Evolutionary conservation across 2,797 vertebrate species (phyloP), one percentile per base, ranked within the genome.

Genomic region (Heterohyrax brucei): DNA sequence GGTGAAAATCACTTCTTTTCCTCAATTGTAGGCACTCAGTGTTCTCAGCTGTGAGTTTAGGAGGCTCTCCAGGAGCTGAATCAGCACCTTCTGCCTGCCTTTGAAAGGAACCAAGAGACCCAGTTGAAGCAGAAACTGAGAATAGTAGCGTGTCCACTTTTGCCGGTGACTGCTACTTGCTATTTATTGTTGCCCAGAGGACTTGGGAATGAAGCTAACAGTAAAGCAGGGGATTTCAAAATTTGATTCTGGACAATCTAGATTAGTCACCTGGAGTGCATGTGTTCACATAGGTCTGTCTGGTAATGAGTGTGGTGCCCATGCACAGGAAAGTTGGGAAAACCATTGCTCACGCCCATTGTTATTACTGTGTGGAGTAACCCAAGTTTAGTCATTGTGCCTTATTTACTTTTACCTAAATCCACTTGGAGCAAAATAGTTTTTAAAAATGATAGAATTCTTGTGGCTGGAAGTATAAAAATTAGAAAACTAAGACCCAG

Each of bases 51-150:
- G 26, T 89, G 53, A 93, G 72, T 62, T 87, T 0, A 48, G 72
- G 39, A 30, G 89, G 70, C 13, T 76, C 13, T 28, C 64, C 10
- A 80, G 44, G 46, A 39, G 8, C 87, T 94, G 73, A 92, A 44
- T 92, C 70, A 96, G 75, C 48, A 72, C 44, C 21, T 80, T 93
- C 8, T 64, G 50, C 68, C 66, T 91, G 30, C 64, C 70, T 86
- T 95, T 96, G 94, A 91, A 91, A 96, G 77, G 46, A 83, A 85
- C 26, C 68, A 79, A 91, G 73, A 56, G 64, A 61, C 44, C 68
- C 16, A 72, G 1, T 70, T 85, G 9, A 88, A 86, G 28, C 78
- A 76, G 75, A 93, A 94, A 91, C 59, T 92, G 82, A 90, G 89
- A 94, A 87, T 96, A 59, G 39, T 81, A 64, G 16, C 75, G 59